phyloP scores from a whole-genome alignment of 2,888 invertebrate species.

The Thumatha senex region DNA sequence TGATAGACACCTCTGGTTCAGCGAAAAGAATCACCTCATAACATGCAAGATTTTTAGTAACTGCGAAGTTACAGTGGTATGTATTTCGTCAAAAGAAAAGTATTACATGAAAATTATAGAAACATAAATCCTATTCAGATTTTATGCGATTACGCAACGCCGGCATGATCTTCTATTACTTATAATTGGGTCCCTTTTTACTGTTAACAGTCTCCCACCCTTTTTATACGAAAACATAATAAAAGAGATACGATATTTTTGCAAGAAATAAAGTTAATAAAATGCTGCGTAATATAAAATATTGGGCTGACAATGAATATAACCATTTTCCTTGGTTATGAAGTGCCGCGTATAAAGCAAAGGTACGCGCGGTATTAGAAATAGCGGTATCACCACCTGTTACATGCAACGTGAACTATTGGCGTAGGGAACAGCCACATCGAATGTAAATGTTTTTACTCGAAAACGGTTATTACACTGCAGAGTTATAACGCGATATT shows the following conservation, averaged over 20 bases:
- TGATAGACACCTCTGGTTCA: too few species aligned
- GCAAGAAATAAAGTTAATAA: constrained; percentile 21
- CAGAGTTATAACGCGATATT: constrained; percentile 26
- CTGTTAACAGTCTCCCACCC: constrained; percentile 13
- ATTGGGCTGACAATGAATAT: too few species aligned
- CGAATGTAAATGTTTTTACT: constrained; percentile 9
- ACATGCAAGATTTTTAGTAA: too few species aligned
- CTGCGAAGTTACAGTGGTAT: too few species aligned
- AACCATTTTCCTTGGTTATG: too few species aligned
- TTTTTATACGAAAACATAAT: constrained; percentile 27
- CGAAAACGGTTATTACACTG: constrained; percentile 20
- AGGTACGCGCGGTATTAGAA: constrained; percentile 4
- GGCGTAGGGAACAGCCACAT: constrained; percentile 7
- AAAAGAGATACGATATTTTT: constrained; percentile 18
- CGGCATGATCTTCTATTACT: constrained; percentile 21
- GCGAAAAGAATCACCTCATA: too few species aligned
- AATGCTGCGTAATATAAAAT: constrained; percentile 17
- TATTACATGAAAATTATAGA: background rate
- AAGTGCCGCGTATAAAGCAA: background rate
- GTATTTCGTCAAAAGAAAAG: too few species aligned
- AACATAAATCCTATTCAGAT: background rate
- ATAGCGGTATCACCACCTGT: constrained; percentile 27
- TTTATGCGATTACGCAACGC: constrained; percentile 17
- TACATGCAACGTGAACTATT: constrained; percentile 18
- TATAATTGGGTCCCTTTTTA: constrained; percentile 36